Percentiles rank a stretch among this genome's conserved stretches.
These are phyloP conservation scores for Ptychoptera contaminata DNA, from an alignment of 2,888 invertebrate species.

Conservation along the genomic window DNA sequence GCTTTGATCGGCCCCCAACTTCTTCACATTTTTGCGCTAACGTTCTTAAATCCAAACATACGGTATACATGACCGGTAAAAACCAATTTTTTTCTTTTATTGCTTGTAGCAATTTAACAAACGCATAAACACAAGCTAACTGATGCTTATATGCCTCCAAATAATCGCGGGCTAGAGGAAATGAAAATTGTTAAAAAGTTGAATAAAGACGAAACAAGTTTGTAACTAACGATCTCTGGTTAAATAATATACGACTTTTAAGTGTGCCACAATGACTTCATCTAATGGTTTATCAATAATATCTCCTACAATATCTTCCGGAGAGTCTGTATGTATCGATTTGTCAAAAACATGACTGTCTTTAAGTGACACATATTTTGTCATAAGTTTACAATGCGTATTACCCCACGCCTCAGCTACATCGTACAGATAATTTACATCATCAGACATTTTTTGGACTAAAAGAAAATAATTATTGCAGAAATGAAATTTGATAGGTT, in stretches of 20 bases:
- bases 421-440: no score
- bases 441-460: no score
- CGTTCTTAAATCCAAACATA: constrained; percentile 78
- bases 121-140: constrained; percentile 55
- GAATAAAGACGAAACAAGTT: background rate
- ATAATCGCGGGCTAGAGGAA: constrained; percentile 30
- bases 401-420: no score
- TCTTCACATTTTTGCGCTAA: constrained; percentile 67
- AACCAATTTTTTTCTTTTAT: constrained; percentile 96
- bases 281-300: constrained; percentile 57
- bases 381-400: no score
- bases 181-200: background rate
- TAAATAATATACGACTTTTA: constrained; percentile 42
- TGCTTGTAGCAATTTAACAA: constrained; percentile 67
- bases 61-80: constrained; percentile 79
- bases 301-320: constrained; percentile 52
- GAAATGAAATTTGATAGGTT: no score
- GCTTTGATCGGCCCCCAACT: constrained; percentile 32
- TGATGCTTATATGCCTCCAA: constrained; percentile 64
- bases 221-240: background rate
- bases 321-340: constrained; percentile 51
- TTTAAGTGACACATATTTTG: background rate
- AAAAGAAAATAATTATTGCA: no score
- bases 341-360: constrained; percentile 58
- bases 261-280: constrained; percentile 57